Evolutionary conservation across 1,140 invertebrate genomes (phyloP).

Genomic region (Drosophila pruinosa): DNA sequence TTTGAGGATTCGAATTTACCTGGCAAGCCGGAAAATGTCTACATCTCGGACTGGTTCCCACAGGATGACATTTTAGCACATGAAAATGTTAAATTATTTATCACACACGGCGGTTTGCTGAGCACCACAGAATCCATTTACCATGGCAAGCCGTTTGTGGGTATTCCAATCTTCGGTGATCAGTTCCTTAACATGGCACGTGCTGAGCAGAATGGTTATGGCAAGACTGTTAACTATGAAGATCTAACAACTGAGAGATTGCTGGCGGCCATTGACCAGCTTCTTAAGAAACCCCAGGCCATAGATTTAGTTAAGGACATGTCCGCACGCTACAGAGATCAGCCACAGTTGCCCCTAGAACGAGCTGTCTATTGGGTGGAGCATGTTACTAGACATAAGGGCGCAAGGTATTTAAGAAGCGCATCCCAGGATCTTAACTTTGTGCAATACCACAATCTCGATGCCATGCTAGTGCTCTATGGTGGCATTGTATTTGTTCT

Average conservation of each 20-base stretch:
- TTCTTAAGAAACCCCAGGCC: slow-evolving; percentile 61
- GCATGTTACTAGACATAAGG: slow-evolving; percentile 86
- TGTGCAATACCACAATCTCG: slow-evolving; percentile 85
- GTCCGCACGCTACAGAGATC: slow-evolving; percentile 86
- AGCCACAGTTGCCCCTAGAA: slow-evolving; percentile 85
- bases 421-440: slow-evolving; percentile 83
- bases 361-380: slow-evolving; percentile 89
- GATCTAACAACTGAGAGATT: slow-evolving; percentile 53
- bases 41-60: slow-evolving; percentile 87
- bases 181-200: slow-evolving; percentile 85
- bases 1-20: slow-evolving; percentile 86
- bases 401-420: slow-evolving; percentile 83
- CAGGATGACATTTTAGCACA: slow-evolving; percentile 89
- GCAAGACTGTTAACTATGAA: slow-evolving; percentile 68
- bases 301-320: slow-evolving; percentile 83
- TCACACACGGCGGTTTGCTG: slow-evolving; percentile 89
- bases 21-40: slow-evolving; percentile 86
- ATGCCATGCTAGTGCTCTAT: slow-evolving; percentile 76
- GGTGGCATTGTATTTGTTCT: slow-evolving; percentile 61
- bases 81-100: slow-evolving; percentile 87
- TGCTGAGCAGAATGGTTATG: slow-evolving; percentile 83
- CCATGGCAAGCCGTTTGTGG: slow-evolving; percentile 88
- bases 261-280: slow-evolving; percentile 40
- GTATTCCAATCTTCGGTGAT: slow-evolving; percentile 88
- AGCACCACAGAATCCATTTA: slow-evolving; percentile 89